Conservation (phyloP, 2,797 vertebrate species). For the Anas capensis region DNA sequence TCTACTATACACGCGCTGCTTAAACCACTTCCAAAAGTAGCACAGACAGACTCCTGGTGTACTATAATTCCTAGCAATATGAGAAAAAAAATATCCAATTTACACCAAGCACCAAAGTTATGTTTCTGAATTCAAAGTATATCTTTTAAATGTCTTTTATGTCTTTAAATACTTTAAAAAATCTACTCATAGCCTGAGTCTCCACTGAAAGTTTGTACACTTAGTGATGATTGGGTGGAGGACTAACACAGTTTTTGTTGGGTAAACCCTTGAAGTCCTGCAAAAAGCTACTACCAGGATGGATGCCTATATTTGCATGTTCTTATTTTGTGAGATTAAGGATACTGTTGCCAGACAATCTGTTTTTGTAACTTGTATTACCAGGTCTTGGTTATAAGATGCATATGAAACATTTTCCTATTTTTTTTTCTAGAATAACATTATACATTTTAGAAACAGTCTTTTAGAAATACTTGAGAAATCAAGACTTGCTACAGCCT, state of each 20-base stretch:
- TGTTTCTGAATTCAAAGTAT: background rate
- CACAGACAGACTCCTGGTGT: constrained; percentile 97
- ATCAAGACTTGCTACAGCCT: too few relatives aligned
- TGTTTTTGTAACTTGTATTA: background rate
- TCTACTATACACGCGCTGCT: constrained; percentile 96
- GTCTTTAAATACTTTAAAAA: background rate
- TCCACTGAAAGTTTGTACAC: background rate
- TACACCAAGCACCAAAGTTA: background rate
- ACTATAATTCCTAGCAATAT: constrained; percentile 87
- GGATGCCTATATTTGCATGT: background rate
- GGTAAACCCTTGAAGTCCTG: background rate
- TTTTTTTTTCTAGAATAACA: background rate
- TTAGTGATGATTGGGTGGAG: background rate
- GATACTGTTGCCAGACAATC: background rate
- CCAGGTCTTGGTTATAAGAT: background rate
- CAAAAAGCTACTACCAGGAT: background rate
- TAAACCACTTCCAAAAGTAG: constrained; percentile 94
- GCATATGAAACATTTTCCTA: background rate
- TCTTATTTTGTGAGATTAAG: background rate
- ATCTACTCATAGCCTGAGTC: background rate
- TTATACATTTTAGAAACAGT: too few relatives aligned
- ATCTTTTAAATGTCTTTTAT: background rate
- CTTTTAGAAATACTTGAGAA: too few relatives aligned
- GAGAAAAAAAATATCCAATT: background rate
- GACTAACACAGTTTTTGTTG: background rate